Evolutionary conservation across 2,888 invertebrate genomes (phyloP).

Genomic region (Koerneria pararmatus): DNA sequence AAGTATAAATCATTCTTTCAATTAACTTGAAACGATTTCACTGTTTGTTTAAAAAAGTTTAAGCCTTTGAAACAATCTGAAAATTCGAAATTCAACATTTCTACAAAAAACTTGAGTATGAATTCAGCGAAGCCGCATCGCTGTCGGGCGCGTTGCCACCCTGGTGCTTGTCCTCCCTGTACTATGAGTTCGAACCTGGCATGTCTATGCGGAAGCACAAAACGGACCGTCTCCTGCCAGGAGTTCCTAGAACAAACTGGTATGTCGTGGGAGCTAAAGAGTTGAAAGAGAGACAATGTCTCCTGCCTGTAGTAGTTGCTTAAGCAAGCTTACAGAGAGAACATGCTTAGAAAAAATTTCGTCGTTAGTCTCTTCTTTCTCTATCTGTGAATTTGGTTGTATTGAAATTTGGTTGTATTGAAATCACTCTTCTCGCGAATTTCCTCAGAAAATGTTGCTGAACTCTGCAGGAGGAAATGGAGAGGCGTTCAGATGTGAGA

Average conservation of each 20-base stretch:
- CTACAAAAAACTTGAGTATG: conserved; percentile 1
- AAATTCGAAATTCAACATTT: too few relatives aligned
- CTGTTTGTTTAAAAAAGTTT: neutral
- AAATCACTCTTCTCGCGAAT: too few relatives aligned
- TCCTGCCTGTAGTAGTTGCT: too few relatives aligned
- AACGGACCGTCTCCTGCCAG: conserved; percentile 63
- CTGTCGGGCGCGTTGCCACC: conserved; percentile 72
- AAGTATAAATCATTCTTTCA: neutral
- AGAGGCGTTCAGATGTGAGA: too few relatives aligned
- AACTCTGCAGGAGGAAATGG: too few relatives aligned
- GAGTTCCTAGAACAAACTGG: conserved; percentile 31
- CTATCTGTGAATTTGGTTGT: too few relatives aligned
- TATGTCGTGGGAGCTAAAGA: neutral
- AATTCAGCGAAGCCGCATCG: conserved; percentile 67
- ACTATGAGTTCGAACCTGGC: conserved; percentile 72
- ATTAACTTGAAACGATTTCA: neutral
- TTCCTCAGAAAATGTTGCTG: too few relatives aligned
- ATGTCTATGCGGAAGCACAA: conserved; percentile 82
- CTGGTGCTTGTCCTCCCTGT: conserved; percentile 76
- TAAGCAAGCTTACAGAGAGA: too few relatives aligned
- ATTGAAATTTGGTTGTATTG: neutral
- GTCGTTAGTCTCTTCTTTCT: too few relatives aligned
- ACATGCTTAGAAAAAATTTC: too few relatives aligned
- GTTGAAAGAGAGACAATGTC: too few relatives aligned
- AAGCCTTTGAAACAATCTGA: too few relatives aligned